Base-by-base conservation (phyloP, 1,140 invertebrate species). In the Diplogasteroides magnus region DNA sequence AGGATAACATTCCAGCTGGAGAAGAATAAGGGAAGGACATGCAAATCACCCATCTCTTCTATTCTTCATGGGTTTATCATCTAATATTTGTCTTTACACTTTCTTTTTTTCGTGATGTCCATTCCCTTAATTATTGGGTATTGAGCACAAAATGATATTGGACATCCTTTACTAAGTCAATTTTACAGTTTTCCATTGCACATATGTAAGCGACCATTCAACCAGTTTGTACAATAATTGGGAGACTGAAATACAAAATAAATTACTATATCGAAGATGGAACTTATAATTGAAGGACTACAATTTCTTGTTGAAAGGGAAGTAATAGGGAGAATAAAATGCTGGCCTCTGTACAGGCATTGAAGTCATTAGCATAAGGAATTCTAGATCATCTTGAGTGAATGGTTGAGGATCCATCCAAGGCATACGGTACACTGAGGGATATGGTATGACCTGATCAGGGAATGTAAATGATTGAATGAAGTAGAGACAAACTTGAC, bases 1-100 rank as follows among this genome's bases (percentile, higher is more conserved):
- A 98, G 86, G 96, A 99, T 86, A 92, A 94, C 27, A 91, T 98
- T 79, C 94, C 95, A 64, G 93, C 92, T 72, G 95, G 95, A 64
- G 95, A 99, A 87, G 95, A 98, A 86, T 94, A 98, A 86, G 80
- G 72, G 77, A 29, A 61, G 19, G 37, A 11, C 6, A 19, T 11
- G 37, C 6, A 19, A 48, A 11, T 19, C 6, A 6, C 19, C 19
- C 37, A 6, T 48, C 37, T 48, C 19, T 48, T 19, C 19, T 19
- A 19, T 11, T 19, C 37, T 19, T 48, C 19, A 6, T 19, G 6
- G 6, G 6, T 48, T 19, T 19, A 11, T 48, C 37, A 19, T 48
- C 19, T 11, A 11, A 6, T 48, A 6, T 48, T 48, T 48, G 37
- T 48, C 6, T 48, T 19, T 19, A 6, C 37, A 48, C 37, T 48